Base-by-base conservation (phyloP, 2,113 vertebrate genomes). In the Heliornis fulica region DNA sequence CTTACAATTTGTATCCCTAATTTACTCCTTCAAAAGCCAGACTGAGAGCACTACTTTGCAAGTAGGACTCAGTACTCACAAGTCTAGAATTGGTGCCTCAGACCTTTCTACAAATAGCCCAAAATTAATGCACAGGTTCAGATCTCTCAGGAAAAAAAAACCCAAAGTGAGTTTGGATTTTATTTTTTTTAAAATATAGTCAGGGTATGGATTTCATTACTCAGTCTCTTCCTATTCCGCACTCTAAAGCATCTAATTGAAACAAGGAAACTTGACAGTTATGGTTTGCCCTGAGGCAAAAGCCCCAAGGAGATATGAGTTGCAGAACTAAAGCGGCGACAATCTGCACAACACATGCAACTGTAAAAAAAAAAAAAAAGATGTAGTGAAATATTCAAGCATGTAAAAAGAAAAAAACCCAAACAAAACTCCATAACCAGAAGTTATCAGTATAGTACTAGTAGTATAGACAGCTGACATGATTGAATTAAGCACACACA, bases 311-410 rank as follows among this genome's bases (percentile, higher is more conserved):
- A 93, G 20, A 78, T 28, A 85, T 0, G 22, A 19, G 54, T 66
- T 96, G 46, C 87, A 96, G 84, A 85, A 68, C 23, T 83, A 78
- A 96, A 95, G 66, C 69, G 80, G 43, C 69, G 57, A 85, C 51
- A 66, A 83, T 91, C 51, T 91, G 46, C 82, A 84, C 36, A 94
- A 95, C 50, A 41, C 26, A 70, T 11, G 9, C 57, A 86, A 82
- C 32, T 43, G 6, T n/a, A 87, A 96, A 94, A 78, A 78, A 84
- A 94, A 78, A 78, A 84, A 71, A 89, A 92, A n/a, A 5, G 28
- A 81, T 61, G 15, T 48, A 84, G 64, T 61, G 19, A 96, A 94
- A 88, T 36, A 26, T 85, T 25, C 11, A 15, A 77, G 46, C 22
- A 83, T 72, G 34, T 89, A 72, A 93, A 94, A 77, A 86, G n/a